Base-by-base conservation (phyloP, 2,797 vertebrate species). In the Gobionotothen gibberifrons region DNA sequence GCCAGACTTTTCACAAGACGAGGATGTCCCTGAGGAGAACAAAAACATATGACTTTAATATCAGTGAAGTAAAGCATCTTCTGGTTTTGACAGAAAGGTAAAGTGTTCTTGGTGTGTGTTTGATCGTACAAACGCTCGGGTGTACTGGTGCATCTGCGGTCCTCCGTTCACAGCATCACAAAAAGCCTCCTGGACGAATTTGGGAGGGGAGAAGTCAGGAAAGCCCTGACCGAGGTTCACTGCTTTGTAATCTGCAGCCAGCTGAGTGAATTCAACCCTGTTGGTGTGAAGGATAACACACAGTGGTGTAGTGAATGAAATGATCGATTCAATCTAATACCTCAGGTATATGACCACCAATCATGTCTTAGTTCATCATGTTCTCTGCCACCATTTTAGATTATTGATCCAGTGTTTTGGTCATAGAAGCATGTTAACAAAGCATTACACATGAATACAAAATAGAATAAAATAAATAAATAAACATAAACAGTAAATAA, bases 191-290 rank as follows among this genome's bases (percentile, higher is more conserved):
- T 87, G 87, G 39, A 97, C 69, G 3, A 96, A 98, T 51, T 89
- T 85, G 0, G 98, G 98, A 3, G 97, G 96, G 0, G 95, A 88
- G 69, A 98, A 98, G 88, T 99, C 96, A 0, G 98, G 98, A 71
- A 98, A 99, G 5, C 98, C 98, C 69, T 98, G 97, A 17, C 98
- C 98, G 26, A 99, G 89, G 92, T 99, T 98, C 72, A 98, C 97
- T 0, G 76, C 78, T 19, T 97, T 94, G 80, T 96, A 93, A 15
- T 96, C 91, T 3, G 90, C 87, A 51, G 94, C 89, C 53, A 98
- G 69, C 39, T 93, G 85, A 1, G 88, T 81, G 76, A 97, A 95
- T 60, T 99, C 97, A 87, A 98, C 93, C 98, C 98, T 99, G 86
- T 47, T 63, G 44, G 70, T 54, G 29, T 10, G 84, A 78, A 75